Conservation (phyloP, 2,797 vertebrate genomes). For the Trichosurus vulpecula region DNA sequence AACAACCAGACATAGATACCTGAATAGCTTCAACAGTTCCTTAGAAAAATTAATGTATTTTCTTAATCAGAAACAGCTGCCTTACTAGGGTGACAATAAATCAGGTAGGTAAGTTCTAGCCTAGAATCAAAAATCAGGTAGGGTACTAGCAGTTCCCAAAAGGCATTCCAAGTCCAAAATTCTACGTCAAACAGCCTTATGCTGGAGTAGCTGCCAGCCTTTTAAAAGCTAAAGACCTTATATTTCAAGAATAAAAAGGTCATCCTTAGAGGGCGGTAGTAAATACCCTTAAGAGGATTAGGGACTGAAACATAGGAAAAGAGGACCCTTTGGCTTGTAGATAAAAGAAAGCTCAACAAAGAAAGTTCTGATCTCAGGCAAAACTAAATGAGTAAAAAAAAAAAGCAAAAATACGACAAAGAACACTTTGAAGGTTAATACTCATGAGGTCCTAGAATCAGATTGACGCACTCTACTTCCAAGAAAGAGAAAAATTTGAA, state of each 20-base stretch:
- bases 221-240: not conserved
- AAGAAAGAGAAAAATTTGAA: not conserved
- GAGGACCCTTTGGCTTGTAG: slow-evolving; percentile 2
- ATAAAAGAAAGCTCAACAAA: slow-evolving; percentile 34
- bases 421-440: not conserved
- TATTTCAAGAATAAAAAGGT: not conserved
- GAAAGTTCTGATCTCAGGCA: not conserved
- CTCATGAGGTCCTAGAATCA: not conserved
- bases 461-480: not conserved
- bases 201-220: slow-evolving; percentile 11
- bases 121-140: not conserved
- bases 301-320: rapidly evolving
- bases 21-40: not conserved
- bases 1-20: not conserved
- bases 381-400: not conserved
- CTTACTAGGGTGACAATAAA: not conserved
- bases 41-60: not conserved
- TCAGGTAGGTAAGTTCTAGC: not conserved
- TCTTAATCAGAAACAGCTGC: not conserved
- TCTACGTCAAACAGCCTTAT: not conserved
- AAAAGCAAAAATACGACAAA: not conserved
- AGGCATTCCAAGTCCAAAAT: not conserved
- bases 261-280: not conserved
- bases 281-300: slow-evolving; percentile 2
- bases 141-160: not conserved